Base-by-base conservation (phyloP, 2,888 invertebrate species). In the Hypomecis punctinalis region DNA sequence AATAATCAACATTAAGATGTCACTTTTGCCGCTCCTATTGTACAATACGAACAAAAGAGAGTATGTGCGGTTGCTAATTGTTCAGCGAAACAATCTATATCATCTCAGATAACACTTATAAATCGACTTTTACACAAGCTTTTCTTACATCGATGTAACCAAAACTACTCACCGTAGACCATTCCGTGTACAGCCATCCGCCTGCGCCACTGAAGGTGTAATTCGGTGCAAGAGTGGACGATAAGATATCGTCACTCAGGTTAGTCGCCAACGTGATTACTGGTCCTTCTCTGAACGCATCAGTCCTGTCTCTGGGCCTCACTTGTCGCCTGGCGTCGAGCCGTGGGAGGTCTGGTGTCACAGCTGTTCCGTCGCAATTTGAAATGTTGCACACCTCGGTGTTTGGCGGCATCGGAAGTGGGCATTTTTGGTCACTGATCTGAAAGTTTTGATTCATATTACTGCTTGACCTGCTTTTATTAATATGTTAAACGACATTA, bases 101-200 rank as follows among this genome's bases (percentile, higher is more conserved):
- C 23, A 23, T 23, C 23, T 23, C 23, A 23, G 23, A 23, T 23
- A 23, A 23, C 23, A 23, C 3, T 23, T 23, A 23, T 23, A 23
- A 23, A 23, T 23, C 23, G 23, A 23, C 23, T 23, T 23, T 23
- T 23, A 23, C 23, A 23, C 23, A 23, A 23, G 23, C 3, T 23
- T 23, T 23, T 23, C 23, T 23, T 23, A 23, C 23, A 23, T 23
- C 1, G 23, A 1, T 23, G 23, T n/a, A 51, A 13, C 6, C 45
- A 63, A 45, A 40, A 49, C 11, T 39, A 58, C 78, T 70, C 76
- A 94, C 94, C 85, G 94, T 90, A 37, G 94, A 93, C 94, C 94
- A 95, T 39, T 94, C 94, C 0, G 94, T 94, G 70, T 94, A 94
- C 42, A 94, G 84, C 94, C 94, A 95, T 53, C 94, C 93, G 9